Base-by-base conservation (phyloP, 2,797 vertebrate species). In the Darevskia mixta region DNA sequence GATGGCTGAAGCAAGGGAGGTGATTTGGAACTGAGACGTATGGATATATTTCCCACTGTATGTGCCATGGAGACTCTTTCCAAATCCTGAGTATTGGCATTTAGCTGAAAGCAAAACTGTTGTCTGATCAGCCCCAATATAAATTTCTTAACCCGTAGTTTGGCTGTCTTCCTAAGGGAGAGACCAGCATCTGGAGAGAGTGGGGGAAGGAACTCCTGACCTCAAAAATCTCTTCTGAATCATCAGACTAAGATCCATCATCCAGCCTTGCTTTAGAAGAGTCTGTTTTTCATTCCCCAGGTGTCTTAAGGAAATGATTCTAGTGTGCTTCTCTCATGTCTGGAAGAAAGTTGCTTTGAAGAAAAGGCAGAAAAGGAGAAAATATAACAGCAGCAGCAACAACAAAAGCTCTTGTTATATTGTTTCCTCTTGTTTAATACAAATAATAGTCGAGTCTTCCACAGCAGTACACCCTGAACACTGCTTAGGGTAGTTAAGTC, bases 201-300 rank as follows among this genome's bases (percentile, higher is more conserved):
- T 2, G 25, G 38, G 4, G 35, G 73, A 27, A 20, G 38, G 58
- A 85, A 38, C 11, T 17, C n/a, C 41, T 73, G 45, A 25, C n/a
- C 18, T 84, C 58, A 64, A 23, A 27, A 75, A 15, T 29, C 25
- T 43, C 1, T 76, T 43, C 9, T 41, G 35, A 83, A 41, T 76
- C 27, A n/a, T 45, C 20, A 58, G 7, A 41, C 29, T 27, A 17
- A 75, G 4, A 76, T 35, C 7, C 49, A 72, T 2, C 1, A 17
- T 13, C 15, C 41, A 20, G 2, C 3, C 29, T 86, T 43, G 81
- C 58, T 25, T 5, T 25, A 86, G 15, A 32, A 71, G 80, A 67
- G 81, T 41, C 89, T 4, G 32, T 88, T 10, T 67, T 75, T 86
- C 3, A 61, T 90, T 38, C 18, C 80, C 49, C n/a, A 61, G 67